Conservation (phyloP, 2,113 vertebrate genomes). For the Apodemus speciosus region DNA sequence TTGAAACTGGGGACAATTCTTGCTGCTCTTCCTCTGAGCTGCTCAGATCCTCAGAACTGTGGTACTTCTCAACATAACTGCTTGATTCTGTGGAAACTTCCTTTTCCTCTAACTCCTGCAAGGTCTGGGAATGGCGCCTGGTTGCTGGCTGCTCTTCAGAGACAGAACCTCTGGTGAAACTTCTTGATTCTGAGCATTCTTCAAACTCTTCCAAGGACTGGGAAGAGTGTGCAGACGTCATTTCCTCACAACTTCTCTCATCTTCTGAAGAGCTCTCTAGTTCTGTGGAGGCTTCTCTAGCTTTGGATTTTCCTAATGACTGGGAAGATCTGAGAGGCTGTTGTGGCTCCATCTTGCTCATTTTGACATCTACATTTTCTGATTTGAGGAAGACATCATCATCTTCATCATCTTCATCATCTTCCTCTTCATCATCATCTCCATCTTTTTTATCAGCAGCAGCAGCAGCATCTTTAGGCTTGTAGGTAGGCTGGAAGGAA, state of each 20-base stretch:
- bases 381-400: not conserved
- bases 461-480: not conserved
- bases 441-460: no score
- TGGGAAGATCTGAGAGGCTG: not conserved
- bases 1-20: not conserved
- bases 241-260: not conserved
- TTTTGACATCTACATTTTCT: not conserved
- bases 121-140: not conserved
- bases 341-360: not conserved
- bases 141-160: not conserved
- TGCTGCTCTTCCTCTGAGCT: not conserved
- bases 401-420: not conserved
- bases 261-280: not conserved
- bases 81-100: not conserved
- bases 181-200: slow-evolving; percentile 50
- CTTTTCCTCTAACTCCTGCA: not conserved
- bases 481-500: not conserved
- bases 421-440: not conserved
- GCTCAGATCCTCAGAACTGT: not conserved
- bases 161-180: not conserved
- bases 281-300: not conserved
- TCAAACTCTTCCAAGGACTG: slow-evolving; percentile 26
- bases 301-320: not conserved
- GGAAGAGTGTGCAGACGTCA: not conserved
- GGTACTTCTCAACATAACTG: not conserved